Base-by-base conservation (phyloP, 2,113 vertebrate genomes). In the Pagrus major region DNA sequence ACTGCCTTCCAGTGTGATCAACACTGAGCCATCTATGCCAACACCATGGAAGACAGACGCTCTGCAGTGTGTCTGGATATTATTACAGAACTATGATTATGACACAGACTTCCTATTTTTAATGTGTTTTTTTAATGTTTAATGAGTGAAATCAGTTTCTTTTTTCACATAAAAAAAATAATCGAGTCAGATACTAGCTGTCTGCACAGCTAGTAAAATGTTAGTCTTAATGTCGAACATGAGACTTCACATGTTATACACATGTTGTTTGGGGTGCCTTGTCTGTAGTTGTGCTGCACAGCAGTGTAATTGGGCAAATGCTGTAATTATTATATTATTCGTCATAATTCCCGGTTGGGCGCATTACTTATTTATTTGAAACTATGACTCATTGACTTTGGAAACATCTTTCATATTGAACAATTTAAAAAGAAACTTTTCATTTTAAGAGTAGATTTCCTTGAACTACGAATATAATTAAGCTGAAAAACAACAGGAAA, bases 1-100 rank as follows among this genome's bases (percentile, higher is more conserved):
- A 1, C 10, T 21, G 46, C 63, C 65, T 63, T 80, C 56, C 64
- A 52, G 37, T 59, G 42, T 18, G 25, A 78, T 80, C 69, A 67
- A 23, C 61, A 41, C 67, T 18, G 0, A 21, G 3, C 18, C 29
- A 18, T 39, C 65, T 10, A 41, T 46, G 39, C 46, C 52, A n/a
- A 3, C 20, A 7, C 8, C 42, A 46, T 20, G 14, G 41, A 11
- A 74, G 52, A 63, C 51, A 59, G 33, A 73, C 9, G 9, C 55
- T 73, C 29, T 7, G 41, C 47, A 25, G 54, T 54, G 71, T 27
- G 37, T 41, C 6, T 11, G 10, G 31, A 27, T 75, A 6, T 63
- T 51, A 63, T 63, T 18, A 65, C 31, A 23, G 15, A 10, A 20
- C 33, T 18, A 54, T 41, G 46, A 80, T 80, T 44, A 61, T 51